phyloP scores from a whole-genome alignment of 2,888 invertebrate species.

The Osmoderma eremita region DNA sequence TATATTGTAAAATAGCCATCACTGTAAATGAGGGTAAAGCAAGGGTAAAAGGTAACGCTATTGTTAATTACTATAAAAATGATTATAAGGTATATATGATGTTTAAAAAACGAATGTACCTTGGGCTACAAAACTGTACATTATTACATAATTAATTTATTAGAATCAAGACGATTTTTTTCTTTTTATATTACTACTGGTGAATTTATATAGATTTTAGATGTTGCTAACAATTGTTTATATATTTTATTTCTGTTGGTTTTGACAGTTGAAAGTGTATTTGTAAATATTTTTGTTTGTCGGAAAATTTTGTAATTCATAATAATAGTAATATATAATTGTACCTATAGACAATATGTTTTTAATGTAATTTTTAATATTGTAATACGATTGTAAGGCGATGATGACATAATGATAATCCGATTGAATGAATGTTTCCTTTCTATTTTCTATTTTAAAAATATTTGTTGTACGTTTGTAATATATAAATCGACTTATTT shows the following conservation, averaged over 20 bases:
- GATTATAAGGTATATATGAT: conserved; percentile 50
- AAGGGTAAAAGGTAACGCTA: conserved; percentile 55
- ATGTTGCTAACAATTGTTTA: conserved; percentile 55
- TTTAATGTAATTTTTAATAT: conserved; percentile 37
- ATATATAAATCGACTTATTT: conserved; percentile 29
- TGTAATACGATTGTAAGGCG: conserved; percentile 28
- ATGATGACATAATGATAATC: conserved; percentile 11
- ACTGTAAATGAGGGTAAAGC: conserved; percentile 55
- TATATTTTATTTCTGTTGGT: conserved; percentile 55
- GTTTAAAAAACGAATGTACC: conserved; percentile 55
- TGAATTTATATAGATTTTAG: conserved; percentile 52
- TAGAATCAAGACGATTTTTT: conserved; percentile 49
- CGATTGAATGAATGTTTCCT: conserved; percentile 8
- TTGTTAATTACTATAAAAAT: conserved; percentile 55
- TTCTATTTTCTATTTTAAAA: conserved; percentile 24
- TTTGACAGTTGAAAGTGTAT: conserved; percentile 48
- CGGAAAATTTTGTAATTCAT: conserved; percentile 25
- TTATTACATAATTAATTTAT: conserved; percentile 52
- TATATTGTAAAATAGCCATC: conserved; percentile 54
- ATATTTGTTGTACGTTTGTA: conserved; percentile 30
- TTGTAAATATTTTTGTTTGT: conserved; percentile 48
- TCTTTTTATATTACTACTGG: conserved; percentile 52
- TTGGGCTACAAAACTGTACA: conserved; percentile 55
- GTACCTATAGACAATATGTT: conserved; percentile 15
- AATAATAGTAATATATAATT: too few species aligned